Evolutionary conservation across 1,140 invertebrate species (phyloP).

Genomic region (Cecropterus lyciades): DNA sequence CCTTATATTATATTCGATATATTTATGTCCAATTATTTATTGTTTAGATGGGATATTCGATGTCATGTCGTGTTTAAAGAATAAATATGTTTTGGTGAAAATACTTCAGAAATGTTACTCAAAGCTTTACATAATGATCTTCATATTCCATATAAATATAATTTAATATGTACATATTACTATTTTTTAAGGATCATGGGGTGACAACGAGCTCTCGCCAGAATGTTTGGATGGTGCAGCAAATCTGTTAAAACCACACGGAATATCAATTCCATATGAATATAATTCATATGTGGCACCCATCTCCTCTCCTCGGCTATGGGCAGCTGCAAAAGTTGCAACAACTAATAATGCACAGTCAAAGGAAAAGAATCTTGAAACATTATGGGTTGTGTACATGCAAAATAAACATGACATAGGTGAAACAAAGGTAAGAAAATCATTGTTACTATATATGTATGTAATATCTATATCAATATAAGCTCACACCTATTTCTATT

Average conservation of each 20-base stretch:
- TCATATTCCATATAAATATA: no score
- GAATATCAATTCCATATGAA: constrained; percentile 95
- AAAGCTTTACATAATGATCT: no score
- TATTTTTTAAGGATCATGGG: constrained; percentile 92
- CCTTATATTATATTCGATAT: no score
- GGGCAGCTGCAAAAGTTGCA: constrained; percentile 76
- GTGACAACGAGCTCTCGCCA: constrained; percentile 99
- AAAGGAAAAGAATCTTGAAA: constrained; percentile 89
- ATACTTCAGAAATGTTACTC: no score
- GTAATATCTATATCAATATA: no score
- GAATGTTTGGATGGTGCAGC: constrained; percentile 99
- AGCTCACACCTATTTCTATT: no score
- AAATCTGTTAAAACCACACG: constrained; percentile 93
- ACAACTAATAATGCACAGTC: constrained; percentile 44
- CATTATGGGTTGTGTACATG: constrained; percentile 96
- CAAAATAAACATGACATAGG: constrained; percentile 95
- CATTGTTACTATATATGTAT: no score
- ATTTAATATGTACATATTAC: no score
- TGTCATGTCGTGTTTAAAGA: no score
- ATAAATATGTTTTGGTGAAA: no score
- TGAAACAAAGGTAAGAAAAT: constrained; percentile 85
- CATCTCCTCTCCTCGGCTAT: constrained; percentile 85
- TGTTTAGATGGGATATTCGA: no score
- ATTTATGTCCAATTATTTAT: not conserved
- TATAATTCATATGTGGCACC: constrained; percentile 97